Evolutionary conservation across 1,140 invertebrate species (phyloP), one percentile per base, ranked within the genome.

Genomic region (Zaprionus davidi): DNA sequence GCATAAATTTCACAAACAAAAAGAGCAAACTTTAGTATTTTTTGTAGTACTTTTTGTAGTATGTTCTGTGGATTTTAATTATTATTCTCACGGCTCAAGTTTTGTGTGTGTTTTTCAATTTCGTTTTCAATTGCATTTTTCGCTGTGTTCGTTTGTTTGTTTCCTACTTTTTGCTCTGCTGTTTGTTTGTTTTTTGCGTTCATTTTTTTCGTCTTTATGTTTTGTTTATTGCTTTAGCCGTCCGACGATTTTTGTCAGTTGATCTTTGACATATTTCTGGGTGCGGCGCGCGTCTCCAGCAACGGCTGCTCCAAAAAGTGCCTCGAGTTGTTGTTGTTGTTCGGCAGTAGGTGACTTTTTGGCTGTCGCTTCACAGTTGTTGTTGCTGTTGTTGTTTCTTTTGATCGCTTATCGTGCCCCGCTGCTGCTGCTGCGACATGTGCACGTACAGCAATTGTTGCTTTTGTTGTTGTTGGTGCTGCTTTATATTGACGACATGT

Each of bases 261-360:
- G 85, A 90, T 90, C 85, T 90, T 90, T 90, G 85, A 90, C 85
- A 90, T 68, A 90, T 90, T 84, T 88, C 36, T 60, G 85, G 85
- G 85, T 90, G 85, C 85, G 85, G 85, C 78, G 56, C 78, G 56
- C 53, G 60, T 65, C 53, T 36, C 55, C 49, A 46, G 34, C 51
- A 20, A n/a, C 55, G 28, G 24, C n/a, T 62, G 38, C 53, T 51
- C 51, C 51, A 56, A 67, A 59, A n/a, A 38, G 70, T 77, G 58
- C 67, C 66, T 71, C 22, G 41, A 17, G 57, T 58, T 67, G 69
- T 68, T 66, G 38, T 53, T 75, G 41, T 72, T 63, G 59, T 36
- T 41, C 53, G 62, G 63, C 73, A 87, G 78, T 87, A 87, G 84
- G 83, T 88, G 84, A 90, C 79, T 88, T 90, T 90, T 81, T 53